Evolutionary conservation across 2,797 vertebrate genomes (phyloP), one percentile per base, ranked within the genome.

Genomic region (Hemibagrus guttatus): DNA sequence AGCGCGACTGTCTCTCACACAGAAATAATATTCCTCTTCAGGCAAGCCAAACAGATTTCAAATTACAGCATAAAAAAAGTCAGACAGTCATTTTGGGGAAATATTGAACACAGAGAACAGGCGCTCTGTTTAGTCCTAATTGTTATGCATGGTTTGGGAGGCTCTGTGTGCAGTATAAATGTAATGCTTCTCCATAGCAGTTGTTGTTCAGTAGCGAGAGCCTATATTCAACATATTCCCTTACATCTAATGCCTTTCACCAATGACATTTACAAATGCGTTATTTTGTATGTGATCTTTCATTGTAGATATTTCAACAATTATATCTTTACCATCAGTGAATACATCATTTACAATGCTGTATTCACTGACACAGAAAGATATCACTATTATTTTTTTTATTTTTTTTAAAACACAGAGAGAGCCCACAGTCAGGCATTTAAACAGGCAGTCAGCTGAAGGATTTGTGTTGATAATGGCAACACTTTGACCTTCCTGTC

Each of bases 1-100:
- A 96, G 94, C 78, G 39, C 72, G 83, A 85, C 94, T 87, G 93
- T 93, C 93, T 93, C 92, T 92, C 92, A 91, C 90, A 92, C 91
- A 93, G 92, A 93, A 95, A 95, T 94, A 95, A 94, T 95, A 92
- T 93, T 93, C 92, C 94, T 92, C 92, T 94, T 93, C 90, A 92
- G 92, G 92, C 94, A 94, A 94, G 93, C 90, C 93, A 93, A 95
- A 95, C 94, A 95, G 94, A 95, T 95, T 95, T 95, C 88, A 95
- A 95, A 96, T 95, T 93, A 94, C 91, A 94, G 93, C 93, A 93
- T 94, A 93, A 95, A 95, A 93, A 87, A 92, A 54, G 81, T 93
- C 92, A 93, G 93, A 91, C 94, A 94, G 94, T 95, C 93, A 91
- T 92, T 94, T 94, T 66, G 89, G 91, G 49, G 86, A 87, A 93